Base-by-base conservation (phyloP, 2,113 vertebrate genomes). In the Tupaia tana region DNA sequence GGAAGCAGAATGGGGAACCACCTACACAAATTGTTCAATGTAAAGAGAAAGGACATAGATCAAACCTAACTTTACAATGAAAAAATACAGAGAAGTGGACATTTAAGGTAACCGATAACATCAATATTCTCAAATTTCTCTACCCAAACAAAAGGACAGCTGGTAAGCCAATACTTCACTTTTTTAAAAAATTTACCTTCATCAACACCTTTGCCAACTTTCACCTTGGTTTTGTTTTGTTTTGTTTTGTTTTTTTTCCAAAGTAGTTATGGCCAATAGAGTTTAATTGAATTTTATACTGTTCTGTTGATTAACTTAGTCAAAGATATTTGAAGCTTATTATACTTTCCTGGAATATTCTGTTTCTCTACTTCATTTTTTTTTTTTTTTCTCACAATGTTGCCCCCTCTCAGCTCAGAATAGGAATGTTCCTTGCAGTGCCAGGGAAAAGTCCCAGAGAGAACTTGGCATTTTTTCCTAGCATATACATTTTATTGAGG, bases 181-280 rank as follows among this genome's bases (percentile, higher is more conserved):
- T 90, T 96, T 94, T 74, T 15, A 90, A 91, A 91, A 90, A 91
- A 91, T 73, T 95, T 85, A 73, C 29, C 85, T 85, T 24, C 58
- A 69, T 79, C 20, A 84, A 34, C 66, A 90, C 31, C 27, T 96
- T 86, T 56, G 18, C 54, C 79, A 94, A 85, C 16, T 27, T 71
- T 86, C 43, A 69, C 22, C 71, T 89, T 83, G 78, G 3, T 61
- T 63, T 69, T 77, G 85, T 84, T 25, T 81, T 82, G 88, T 87
- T 31, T 20, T 43, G 78, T 61, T 63, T 69, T 77, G 85, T 84
- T 25, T 81, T 81, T 90, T 86, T 31, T 20, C 66, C 58, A 86
- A 93, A 84, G 85, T 84, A 80, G 80, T 82, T 74, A 56, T 34
- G 69, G 24, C 13, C 43, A 22, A 20, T 54, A 25, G 31, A 59